Evolutionary conservation across 2,797 vertebrate species (phyloP).

Genomic region (Sebastes nivosus): DNA sequence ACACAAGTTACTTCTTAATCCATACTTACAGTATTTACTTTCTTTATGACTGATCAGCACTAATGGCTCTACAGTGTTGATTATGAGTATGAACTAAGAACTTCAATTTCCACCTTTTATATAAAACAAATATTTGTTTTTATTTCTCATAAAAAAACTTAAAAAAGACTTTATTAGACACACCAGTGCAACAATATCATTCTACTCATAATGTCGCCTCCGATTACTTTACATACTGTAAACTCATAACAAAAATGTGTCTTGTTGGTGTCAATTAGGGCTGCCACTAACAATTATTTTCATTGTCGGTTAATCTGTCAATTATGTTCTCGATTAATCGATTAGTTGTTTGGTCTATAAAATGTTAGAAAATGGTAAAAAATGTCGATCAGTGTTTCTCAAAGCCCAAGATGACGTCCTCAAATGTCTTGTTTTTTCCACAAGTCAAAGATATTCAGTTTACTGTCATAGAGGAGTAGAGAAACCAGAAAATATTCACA

Average conservation of each 20-base stretch:
- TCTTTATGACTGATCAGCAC: background rate
- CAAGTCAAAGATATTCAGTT: no score
- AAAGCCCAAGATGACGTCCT: no score
- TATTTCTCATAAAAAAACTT: background rate
- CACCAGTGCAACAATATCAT: background rate
- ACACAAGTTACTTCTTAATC: background rate
- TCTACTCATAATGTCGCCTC: background rate
- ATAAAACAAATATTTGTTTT: background rate
- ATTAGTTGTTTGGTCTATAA: no score
- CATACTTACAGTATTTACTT: background rate
- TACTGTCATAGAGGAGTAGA: no score
- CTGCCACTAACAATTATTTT: no score
- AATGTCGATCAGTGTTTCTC: rapidly evolving
- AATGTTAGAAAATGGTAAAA: no score
- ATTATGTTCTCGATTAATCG: rapidly evolving
- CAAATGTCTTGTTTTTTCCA: no score
- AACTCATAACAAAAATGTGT: background rate
- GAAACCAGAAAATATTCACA: no score
- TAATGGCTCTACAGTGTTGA: background rate
- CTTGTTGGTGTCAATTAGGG: background rate
- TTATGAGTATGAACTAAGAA: background rate
- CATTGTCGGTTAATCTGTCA: no score
- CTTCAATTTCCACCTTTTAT: background rate
- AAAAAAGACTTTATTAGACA: background rate
- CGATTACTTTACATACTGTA: background rate